Conservation (phyloP, 2,113 vertebrate genomes). For the Sinosuthora webbiana region DNA sequence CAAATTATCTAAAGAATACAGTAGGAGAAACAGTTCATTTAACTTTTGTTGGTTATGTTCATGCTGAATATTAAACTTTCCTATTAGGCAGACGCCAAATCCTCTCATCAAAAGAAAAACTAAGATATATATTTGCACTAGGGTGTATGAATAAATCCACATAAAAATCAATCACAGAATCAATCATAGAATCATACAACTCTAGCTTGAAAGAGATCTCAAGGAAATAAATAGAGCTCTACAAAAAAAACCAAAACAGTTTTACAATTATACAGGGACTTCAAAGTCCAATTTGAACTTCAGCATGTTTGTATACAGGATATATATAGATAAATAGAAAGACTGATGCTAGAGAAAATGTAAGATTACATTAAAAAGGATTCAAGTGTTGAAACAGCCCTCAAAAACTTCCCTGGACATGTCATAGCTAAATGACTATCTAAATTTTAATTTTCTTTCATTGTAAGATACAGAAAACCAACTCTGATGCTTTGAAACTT, state of each 20-base stretch:
- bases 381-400: background rate
- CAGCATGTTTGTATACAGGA: background rate
- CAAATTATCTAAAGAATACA: background rate
- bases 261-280: background rate
- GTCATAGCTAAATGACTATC: no score
- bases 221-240: background rate
- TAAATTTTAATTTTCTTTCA: background rate
- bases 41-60: background rate
- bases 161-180: background rate
- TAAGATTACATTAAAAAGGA: background rate
- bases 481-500: background rate
- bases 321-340: background rate
- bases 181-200: background rate
- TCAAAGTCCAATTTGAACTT: background rate
- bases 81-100: background rate
- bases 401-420: background rate
- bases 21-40: background rate
- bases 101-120: background rate
- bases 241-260: background rate
- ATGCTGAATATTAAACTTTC: background rate
- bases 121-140: background rate
- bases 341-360: background rate
- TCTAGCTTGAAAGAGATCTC: background rate
- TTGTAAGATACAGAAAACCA: background rate
- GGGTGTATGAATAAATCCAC: background rate